Conservation (phyloP, 2,113 vertebrate species). For the Neopipo cinnamomea region DNA sequence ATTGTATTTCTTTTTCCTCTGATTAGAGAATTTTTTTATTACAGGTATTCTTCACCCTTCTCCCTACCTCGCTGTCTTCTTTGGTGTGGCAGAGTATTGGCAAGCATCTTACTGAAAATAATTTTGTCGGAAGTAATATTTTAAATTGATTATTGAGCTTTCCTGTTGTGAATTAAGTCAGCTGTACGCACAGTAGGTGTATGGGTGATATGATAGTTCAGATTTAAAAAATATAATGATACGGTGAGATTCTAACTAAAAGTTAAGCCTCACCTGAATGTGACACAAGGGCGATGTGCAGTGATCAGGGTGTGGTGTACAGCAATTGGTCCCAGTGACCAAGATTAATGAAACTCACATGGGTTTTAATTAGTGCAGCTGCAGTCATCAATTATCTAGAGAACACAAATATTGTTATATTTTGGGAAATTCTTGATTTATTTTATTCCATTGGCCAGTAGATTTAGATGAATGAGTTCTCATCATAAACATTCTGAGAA, state of each 20-base stretch:
- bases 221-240: neutral
- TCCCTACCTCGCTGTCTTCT: neutral
- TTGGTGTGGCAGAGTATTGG: neutral
- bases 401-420: slow-evolving; percentile 99
- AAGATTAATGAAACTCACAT: slow-evolving; percentile 97
- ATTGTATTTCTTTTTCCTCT: neutral
- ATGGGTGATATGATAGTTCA: neutral
- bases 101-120: neutral
- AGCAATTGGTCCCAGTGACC: slow-evolving; percentile 84
- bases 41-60: neutral
- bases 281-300: slow-evolving; percentile 76
- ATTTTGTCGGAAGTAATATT: neutral
- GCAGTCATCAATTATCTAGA: slow-evolving; percentile 94
- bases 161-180: neutral
- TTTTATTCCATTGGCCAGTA: slow-evolving; percentile 89
- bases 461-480: slow-evolving; percentile 98
- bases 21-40: neutral
- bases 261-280: slow-evolving; percentile 70
- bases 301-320: slow-evolving; percentile 78
- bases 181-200: neutral
- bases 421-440: slow-evolving; percentile 96
- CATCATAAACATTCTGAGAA: slow-evolving; percentile 88
- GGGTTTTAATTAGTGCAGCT: slow-evolving; percentile 97
- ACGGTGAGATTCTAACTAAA: neutral
- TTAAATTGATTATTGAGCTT: neutral